A percentile compares a stretch with the other conserved stretches of the same genome.
Evolutionary conservation across 2,888 invertebrate species (phyloP).

Genomic region (Mythimna ferrago): DNA sequence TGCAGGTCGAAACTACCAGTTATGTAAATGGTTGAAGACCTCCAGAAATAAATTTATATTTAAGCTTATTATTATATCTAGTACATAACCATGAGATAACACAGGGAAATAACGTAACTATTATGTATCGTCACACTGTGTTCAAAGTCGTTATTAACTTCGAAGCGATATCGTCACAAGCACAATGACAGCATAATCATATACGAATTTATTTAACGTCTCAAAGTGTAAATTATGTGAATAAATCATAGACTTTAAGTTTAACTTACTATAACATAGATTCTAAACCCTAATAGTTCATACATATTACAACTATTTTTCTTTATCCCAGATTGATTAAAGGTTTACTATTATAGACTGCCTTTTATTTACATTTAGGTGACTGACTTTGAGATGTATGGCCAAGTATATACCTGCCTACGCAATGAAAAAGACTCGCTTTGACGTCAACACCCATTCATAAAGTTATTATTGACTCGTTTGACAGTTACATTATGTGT

Average conservation of each 20-base stretch:
- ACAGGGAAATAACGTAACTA: conserved; percentile 39
- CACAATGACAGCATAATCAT: conserved; percentile 64
- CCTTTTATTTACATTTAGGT: conserved; percentile 59
- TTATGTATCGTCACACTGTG: conserved; percentile 36
- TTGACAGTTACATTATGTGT: conserved; percentile 71
- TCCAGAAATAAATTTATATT: conserved; percentile 29
- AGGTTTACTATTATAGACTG: conserved; percentile 49
- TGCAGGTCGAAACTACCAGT: conserved; percentile 4
- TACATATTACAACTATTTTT: conserved; percentile 44
- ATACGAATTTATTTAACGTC: conserved; percentile 68
- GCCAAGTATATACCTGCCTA: conserved; percentile 54
- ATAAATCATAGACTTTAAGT: conserved; percentile 57
- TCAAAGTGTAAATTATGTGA: conserved; percentile 68
- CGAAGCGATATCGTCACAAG: conserved; percentile 31
- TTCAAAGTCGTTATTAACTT: conserved; percentile 40
- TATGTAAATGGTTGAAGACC: conserved; percentile 17
- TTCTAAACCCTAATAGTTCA: conserved; percentile 28
- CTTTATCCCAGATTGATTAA: conserved; percentile 57
- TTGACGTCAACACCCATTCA: conserved; percentile 87
- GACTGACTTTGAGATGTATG: conserved; percentile 48
- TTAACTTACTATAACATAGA: conserved; percentile 37
- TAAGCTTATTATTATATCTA: conserved; percentile 47
- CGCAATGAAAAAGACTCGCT: conserved; percentile 67
- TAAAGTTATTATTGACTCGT: conserved; percentile 78
- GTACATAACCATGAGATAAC: conserved; percentile 37